Evolutionary conservation across 2,888 invertebrate genomes (phyloP).

Genomic region (Scrobipalpa atriplicella): DNA sequence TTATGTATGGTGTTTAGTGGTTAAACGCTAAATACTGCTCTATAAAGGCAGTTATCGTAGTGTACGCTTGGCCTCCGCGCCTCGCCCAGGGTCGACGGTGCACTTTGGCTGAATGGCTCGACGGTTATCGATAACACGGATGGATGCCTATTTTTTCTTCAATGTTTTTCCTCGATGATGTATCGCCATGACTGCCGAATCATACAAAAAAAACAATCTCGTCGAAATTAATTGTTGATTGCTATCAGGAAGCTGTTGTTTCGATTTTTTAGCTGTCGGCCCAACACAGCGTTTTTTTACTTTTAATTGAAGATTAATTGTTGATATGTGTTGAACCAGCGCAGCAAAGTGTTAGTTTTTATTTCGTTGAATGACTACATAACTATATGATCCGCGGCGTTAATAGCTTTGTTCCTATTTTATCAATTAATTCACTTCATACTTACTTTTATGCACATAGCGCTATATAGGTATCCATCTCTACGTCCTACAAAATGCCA

Average conservation of each 20-base stretch:
- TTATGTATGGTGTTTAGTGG: constrained; percentile 13
- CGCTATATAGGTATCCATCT: no score
- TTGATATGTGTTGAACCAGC: not conserved
- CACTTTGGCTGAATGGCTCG: constrained; percentile 42
- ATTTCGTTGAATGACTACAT: constrained; percentile 5
- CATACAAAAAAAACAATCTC: constrained; percentile 59
- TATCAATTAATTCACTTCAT: not conserved
- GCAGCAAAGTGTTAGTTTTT: constrained; percentile 5
- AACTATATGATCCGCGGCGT: not conserved
- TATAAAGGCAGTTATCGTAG: constrained; percentile 17
- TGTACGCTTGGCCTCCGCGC: constrained; percentile 43
- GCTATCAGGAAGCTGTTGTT: constrained; percentile 61
- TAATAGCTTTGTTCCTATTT: not conserved
- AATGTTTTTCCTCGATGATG: constrained; percentile 51
- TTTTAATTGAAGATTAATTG: constrained; percentile 27
- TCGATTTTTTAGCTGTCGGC: constrained; percentile 46
- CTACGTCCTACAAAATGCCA: no score
- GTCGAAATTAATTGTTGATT: constrained; percentile 68
- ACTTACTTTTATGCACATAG: not conserved
- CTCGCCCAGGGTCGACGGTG: constrained; percentile 54
- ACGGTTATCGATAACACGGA: constrained; percentile 44
- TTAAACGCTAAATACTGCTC: constrained; percentile 10
- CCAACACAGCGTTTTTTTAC: constrained; percentile 23
- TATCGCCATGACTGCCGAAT: constrained; percentile 51
- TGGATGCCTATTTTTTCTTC: constrained; percentile 49